These are phyloP conservation scores for Tichodroma muraria DNA, from an alignment of 2,113 vertebrate species.

Conservation along the genomic window DNA sequence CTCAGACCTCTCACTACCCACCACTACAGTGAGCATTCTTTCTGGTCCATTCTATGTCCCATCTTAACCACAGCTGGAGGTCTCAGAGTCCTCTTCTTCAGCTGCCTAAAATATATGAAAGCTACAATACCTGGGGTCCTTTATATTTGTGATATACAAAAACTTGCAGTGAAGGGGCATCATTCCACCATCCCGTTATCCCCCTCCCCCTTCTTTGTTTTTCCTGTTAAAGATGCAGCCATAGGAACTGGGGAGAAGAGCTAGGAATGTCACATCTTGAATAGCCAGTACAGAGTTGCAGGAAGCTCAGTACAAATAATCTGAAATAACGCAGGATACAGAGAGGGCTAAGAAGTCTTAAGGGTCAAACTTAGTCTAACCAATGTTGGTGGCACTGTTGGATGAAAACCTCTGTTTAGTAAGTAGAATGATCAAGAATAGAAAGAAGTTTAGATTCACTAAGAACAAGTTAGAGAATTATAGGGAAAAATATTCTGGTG, in stretches of 20 bases:
- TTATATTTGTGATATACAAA: background rate
- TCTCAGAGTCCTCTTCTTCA: background rate
- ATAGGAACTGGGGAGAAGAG: background rate
- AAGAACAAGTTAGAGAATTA: background rate
- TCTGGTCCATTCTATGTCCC: too few relatives aligned
- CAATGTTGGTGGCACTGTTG: background rate
- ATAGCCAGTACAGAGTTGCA: background rate
- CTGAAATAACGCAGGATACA: background rate
- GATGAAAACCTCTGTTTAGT: background rate
- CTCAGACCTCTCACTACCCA: background rate
- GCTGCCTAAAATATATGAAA: background rate
- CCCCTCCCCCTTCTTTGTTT: fast-evolving
- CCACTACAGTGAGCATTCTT: background rate
- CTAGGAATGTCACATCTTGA: background rate
- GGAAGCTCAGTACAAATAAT: background rate
- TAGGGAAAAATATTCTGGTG: background rate
- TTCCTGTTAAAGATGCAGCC: background rate
- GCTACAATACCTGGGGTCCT: fast-evolving
- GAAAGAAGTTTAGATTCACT: background rate
- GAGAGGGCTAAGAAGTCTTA: background rate
- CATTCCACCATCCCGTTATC: background rate
- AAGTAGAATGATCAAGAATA: background rate
- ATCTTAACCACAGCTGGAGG: background rate
- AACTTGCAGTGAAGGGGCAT: background rate
- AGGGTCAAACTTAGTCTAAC: background rate